Conservation (phyloP, 2,113 vertebrate species). For the Delphinus delphis region DNA sequence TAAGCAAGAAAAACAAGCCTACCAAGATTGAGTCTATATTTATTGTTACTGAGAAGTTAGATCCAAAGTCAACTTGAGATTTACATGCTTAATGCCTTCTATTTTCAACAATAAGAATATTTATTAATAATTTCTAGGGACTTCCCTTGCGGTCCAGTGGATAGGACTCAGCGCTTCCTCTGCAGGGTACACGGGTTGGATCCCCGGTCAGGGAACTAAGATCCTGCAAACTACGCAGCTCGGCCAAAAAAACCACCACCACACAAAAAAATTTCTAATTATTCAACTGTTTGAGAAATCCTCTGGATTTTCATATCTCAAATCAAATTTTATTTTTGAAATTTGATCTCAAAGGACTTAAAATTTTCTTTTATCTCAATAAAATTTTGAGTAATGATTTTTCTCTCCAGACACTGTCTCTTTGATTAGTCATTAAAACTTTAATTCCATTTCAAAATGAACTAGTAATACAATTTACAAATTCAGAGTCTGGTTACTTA, state of each 20-base stretch:
- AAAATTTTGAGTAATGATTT: neutral
- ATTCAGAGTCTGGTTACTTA: constrained; percentile 30
- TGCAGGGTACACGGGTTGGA: neutral
- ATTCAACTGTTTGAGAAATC: neutral
- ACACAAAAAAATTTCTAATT: neutral
- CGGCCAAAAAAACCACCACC: neutral
- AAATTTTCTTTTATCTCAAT: neutral
- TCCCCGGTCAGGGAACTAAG: neutral
- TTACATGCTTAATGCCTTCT: neutral
- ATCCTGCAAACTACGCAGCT: neutral
- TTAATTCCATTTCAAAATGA: constrained; percentile 44
- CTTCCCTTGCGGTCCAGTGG: neutral
- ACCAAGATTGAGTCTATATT: neutral
- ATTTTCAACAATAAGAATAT: constrained; percentile 13
- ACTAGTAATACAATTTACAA: constrained; percentile 35
- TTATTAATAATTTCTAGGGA: neutral
- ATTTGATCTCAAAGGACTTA: neutral
- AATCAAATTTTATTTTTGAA: constrained; percentile 38
- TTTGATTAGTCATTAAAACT: constrained; percentile 20
- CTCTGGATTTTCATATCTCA: neutral
- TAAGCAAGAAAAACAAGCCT: constrained; percentile 1
- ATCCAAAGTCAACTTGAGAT: neutral
- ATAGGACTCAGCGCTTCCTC: neutral
- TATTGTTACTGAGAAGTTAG: constrained; percentile 10
- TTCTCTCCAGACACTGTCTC: neutral